These are phyloP conservation scores for Zeus faber DNA, from an alignment of 2,113 vertebrate genomes.

Conservation along the genomic window DNA sequence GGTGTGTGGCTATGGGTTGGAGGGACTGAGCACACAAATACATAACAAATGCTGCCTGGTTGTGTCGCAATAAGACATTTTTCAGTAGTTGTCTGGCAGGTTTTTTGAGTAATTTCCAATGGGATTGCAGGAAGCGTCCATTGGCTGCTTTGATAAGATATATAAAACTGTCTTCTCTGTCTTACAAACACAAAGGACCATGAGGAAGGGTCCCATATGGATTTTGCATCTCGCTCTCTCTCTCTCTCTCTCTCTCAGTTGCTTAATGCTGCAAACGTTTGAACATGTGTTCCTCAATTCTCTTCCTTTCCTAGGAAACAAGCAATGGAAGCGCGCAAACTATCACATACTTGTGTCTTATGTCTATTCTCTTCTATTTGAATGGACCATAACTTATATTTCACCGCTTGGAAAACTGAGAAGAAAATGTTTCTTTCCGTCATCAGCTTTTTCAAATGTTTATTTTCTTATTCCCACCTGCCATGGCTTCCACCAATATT, in stretches of 20 bases:
- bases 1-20: too few species aligned
- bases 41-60: constrained; percentile 41
- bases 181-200: constrained; percentile 36
- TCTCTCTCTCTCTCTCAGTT: constrained; percentile 8
- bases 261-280: constrained; percentile 3
- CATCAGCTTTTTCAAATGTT: too few species aligned
- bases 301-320: not conserved
- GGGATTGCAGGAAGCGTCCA: constrained; percentile 38
- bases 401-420: too few species aligned
- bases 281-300: not conserved
- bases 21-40: constrained; percentile 21
- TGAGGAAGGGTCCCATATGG: constrained; percentile 25
- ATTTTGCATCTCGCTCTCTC: too few species aligned
- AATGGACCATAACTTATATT: constrained; percentile 3
- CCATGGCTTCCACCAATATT: too few species aligned
- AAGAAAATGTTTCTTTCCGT: too few species aligned
- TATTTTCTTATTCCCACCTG: too few species aligned
- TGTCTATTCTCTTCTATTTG: constrained; percentile 2
- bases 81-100: constrained; percentile 29
- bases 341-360: not conserved
- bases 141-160: constrained; percentile 31
- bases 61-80: constrained; percentile 43
- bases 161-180: constrained; percentile 38
- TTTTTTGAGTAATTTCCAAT: constrained; percentile 49
- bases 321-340: constrained; percentile 8